phyloP scores from a whole-genome alignment of 2,888 invertebrate genomes.

The Vanessa cardui region DNA sequence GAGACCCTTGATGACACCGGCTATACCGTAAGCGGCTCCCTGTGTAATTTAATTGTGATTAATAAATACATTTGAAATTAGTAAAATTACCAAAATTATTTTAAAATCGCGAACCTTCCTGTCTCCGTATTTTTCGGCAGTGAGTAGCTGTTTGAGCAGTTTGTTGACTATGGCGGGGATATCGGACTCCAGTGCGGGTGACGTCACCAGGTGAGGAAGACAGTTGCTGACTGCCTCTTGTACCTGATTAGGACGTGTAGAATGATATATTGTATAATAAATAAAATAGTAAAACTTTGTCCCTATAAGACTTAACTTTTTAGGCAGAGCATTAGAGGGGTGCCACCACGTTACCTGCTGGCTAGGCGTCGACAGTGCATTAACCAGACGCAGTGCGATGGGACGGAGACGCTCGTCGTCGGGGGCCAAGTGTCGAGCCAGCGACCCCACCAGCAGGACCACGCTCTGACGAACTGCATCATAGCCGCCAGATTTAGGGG shows the following conservation, averaged over 20 bases:
- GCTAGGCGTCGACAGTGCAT: conserved; percentile 97
- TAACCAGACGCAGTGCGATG: conserved; percentile 80
- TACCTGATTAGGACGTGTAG: conserved; percentile 81
- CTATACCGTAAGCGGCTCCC: conserved; percentile 98
- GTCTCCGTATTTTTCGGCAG: conserved; percentile 96
- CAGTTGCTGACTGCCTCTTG: conserved; percentile 99
- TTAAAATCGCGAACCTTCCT: conserved; percentile 71
- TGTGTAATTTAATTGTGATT: conserved; percentile 51
- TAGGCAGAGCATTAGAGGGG: too few species aligned
- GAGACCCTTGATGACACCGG: conserved; percentile 97
- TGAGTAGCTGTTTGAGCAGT: conserved; percentile 92
- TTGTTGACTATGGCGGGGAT: conserved; percentile 94
- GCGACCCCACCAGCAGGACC: conserved; percentile 97
- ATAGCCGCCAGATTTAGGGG: conserved; percentile 93
- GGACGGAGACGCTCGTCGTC: conserved; percentile 91
- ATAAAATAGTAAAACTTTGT: neutral
- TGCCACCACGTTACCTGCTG: conserved; percentile 86
- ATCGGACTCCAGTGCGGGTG: conserved; percentile 94
- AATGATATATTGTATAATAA: neutral
- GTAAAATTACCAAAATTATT: neutral
- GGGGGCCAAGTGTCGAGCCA: conserved; percentile 97
- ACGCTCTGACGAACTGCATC: conserved; percentile 98
- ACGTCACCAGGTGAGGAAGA: conserved; percentile 92
- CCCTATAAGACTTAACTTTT: too few species aligned
- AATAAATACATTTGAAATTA: too few species aligned